Base-by-base conservation (phyloP, 2,113 vertebrate species). In the Patagioenas fasciata region DNA sequence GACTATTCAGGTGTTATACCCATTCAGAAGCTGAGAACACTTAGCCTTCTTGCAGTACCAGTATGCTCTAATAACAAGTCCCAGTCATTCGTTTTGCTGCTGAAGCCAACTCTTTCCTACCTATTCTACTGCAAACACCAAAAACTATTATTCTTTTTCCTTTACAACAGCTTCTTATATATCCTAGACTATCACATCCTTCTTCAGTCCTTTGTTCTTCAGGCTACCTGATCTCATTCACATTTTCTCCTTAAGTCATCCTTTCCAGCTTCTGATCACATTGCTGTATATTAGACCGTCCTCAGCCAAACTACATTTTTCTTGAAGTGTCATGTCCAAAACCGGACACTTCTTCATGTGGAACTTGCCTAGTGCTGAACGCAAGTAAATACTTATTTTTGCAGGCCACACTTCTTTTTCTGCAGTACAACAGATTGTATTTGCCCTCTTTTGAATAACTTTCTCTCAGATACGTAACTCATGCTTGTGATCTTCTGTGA, bases 301-400 rank as follows among this genome's bases (percentile, higher is more conserved):
- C 50, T 70, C 36, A 36, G 19, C 40, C 34, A 64, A 82, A 72
- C 9, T 3, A 7, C 32, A 32, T 29, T 34, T 60, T 80, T 71
- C 32, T 58, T 71, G 12, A 79, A 67, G 38, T 11, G 26, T 16
- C 34, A 3, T 8, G 5, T 67, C 34, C 32, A n/a, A 79, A 82
- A 36, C 6, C 1, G 0, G 21, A 13, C n/a, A 71, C 28, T 64
- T 62, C 38, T 71, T 15, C 32, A 14, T 1, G 0, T 51, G 19
- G 51, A 80, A 78, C 13, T 17, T 79, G 8, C 25, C 51, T 51
- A 62, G 12, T 25, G 50, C 17, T 67, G 66, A 54, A 67, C 1
- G 3, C 14, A 85, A 66, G 38, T 36, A 36, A 62, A 54, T 9
- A 40, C 7, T 3, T n/a, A 4, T 70, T 84, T 44, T 78, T 84